Conservation (phyloP, 2,113 vertebrate species). For the Clinocottus analis region DNA sequence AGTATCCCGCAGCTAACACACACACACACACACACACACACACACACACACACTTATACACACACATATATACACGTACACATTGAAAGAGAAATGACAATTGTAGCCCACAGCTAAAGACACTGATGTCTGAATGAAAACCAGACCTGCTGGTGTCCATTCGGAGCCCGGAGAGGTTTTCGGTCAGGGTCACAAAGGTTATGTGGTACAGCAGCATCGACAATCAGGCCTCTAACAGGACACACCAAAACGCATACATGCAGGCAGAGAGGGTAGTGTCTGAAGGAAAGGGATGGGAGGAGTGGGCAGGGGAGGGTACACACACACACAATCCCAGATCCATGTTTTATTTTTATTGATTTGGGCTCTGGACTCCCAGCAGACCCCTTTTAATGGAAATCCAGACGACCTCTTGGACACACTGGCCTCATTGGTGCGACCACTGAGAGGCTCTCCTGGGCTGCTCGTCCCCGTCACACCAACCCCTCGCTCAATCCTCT, state of each 20-base stretch:
- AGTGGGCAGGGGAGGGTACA: too few species aligned
- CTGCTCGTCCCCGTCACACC: constrained; percentile 8
- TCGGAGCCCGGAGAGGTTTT: constrained; percentile 40
- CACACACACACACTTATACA: constrained; percentile 14
- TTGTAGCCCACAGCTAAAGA: constrained; percentile 41
- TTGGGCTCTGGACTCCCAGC: constrained; percentile 66
- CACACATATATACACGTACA: constrained; percentile 7
- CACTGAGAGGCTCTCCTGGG: constrained; percentile 49
- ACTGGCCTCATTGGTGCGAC: constrained; percentile 31
- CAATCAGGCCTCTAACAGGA: constrained; percentile 35
- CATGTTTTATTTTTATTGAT: constrained; percentile 81
- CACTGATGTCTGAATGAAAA: constrained; percentile 48
- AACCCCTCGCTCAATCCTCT: constrained; percentile 20
- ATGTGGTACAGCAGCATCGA: constrained; percentile 45
- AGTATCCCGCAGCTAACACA: constrained; percentile 50
- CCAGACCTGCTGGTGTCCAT: constrained; percentile 32
- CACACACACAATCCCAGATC: constrained; percentile 75
- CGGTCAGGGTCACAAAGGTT: constrained; percentile 47
- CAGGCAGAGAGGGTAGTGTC: constrained; percentile 43
- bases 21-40: constrained; percentile 18
- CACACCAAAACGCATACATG: constrained; percentile 40
- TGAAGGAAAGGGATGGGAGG: constrained; percentile 24
- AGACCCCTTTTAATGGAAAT: constrained; percentile 76
- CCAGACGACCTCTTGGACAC: constrained; percentile 76
- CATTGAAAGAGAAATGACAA: constrained; percentile 41